These are phyloP conservation scores for Ramphastos sulfuratus DNA, from an alignment of 2,113 vertebrate genomes.

Conservation along the genomic window DNA sequence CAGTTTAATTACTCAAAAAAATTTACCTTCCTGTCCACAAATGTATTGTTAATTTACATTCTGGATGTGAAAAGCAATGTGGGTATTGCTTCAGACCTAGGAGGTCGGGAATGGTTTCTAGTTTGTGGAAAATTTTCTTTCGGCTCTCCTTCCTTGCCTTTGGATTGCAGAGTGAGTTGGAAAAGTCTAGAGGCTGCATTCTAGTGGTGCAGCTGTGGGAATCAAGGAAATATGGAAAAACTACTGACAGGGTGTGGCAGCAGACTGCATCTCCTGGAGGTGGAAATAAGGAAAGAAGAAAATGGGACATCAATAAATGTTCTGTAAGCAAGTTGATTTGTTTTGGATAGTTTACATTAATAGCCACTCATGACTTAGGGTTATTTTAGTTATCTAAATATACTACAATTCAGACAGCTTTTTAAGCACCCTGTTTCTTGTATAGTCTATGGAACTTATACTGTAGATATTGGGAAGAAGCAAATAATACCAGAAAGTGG, in stretches of 20 bases:
- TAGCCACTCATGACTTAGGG: background rate
- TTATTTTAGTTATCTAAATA: background rate
- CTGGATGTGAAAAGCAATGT: background rate
- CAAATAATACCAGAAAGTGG: background rate
- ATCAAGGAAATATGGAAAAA: background rate
- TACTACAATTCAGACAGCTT: background rate
- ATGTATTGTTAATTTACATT: background rate
- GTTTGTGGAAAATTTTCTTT: background rate
- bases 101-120: background rate
- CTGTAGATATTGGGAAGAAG: background rate
- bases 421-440: background rate
- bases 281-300: background rate
- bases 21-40: background rate
- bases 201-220: background rate
- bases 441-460: background rate
- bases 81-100: background rate
- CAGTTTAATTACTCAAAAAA: background rate
- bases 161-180: background rate
- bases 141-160: fast-evolving
- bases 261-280: background rate
- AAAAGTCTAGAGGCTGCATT: background rate
- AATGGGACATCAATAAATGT: background rate
- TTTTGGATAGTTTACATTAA: background rate
- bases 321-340: background rate
- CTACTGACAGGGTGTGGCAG: background rate